A percentile compares a stretch with the other conserved stretches of the same genome.
phyloP scores from a whole-genome alignment of 2,113 vertebrate species.

The Phodopus roborovskii region DNA sequence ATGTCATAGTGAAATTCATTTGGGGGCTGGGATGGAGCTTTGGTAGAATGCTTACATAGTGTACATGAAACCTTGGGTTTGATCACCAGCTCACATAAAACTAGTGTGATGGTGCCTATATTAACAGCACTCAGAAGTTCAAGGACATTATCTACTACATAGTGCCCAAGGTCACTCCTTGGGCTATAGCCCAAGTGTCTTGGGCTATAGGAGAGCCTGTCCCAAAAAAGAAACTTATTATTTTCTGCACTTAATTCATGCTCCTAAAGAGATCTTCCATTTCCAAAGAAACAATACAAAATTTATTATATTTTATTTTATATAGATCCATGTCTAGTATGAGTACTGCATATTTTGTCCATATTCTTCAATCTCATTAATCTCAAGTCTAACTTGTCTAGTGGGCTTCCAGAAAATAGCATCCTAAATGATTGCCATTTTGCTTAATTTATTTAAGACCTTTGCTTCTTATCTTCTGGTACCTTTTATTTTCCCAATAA shows the following conservation, averaged over 20 bases:
- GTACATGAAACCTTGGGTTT: background rate
- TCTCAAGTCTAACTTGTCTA: background rate
- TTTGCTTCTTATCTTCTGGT: background rate
- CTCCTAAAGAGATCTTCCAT: background rate
- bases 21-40: background rate
- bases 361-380: background rate
- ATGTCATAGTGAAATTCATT: background rate
- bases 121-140: background rate
- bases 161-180: background rate
- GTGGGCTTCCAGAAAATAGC: background rate
- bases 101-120: background rate
- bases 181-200: too few species aligned
- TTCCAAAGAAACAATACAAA: background rate
- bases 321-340: background rate
- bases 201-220: background rate
- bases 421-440: background rate
- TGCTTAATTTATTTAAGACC: background rate
- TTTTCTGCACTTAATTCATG: background rate
- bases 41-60: background rate
- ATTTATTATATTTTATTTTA: background rate
- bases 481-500: background rate
- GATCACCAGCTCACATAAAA: background rate
- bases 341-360: background rate
- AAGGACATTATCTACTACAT: background rate
- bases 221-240: background rate